phyloP scores from a whole-genome alignment of 2,113 vertebrate species.

The Chauna torquata region DNA sequence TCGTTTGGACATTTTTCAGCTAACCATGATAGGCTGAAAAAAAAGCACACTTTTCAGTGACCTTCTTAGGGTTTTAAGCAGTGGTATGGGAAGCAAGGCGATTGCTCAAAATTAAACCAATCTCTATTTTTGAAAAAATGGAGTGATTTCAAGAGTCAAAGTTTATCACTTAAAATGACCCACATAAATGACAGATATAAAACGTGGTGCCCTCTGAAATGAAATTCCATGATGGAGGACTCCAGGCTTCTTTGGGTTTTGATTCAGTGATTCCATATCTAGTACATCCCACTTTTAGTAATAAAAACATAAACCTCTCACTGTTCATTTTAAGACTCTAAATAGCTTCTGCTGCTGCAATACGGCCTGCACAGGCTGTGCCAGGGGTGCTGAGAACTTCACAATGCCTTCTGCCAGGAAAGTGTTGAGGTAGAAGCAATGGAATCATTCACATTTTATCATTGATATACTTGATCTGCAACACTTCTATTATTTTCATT shows the following conservation, averaged over 20 bases:
- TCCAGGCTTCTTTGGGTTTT: background rate
- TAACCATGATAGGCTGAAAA: background rate
- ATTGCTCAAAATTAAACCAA: slow-evolving; percentile 52
- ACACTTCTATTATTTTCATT: background rate
- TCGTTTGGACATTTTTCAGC: background rate
- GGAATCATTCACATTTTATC: background rate
- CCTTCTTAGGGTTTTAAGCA: background rate
- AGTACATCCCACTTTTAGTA: background rate
- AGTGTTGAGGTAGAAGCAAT: background rate
- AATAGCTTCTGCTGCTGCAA: background rate
- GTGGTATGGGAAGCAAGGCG: background rate
- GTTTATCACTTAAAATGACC: background rate
- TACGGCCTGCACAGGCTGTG: background rate
- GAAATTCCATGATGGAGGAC: background rate
- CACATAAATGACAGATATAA: slow-evolving; percentile 2
- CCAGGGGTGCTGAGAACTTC: background rate
- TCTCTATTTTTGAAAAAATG: slow-evolving; percentile 33
- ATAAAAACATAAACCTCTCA: background rate
- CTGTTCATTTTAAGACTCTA: background rate
- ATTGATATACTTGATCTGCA: background rate
- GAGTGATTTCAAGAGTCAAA: slow-evolving; percentile 14
- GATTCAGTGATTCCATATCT: slow-evolving; percentile 37
- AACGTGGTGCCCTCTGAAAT: slow-evolving; percentile 4
- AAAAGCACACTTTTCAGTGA: background rate
- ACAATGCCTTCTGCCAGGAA: background rate